Evolutionary conservation across 1,140 invertebrate species (phyloP).

Genomic region (Potamilus streckersoni): DNA sequence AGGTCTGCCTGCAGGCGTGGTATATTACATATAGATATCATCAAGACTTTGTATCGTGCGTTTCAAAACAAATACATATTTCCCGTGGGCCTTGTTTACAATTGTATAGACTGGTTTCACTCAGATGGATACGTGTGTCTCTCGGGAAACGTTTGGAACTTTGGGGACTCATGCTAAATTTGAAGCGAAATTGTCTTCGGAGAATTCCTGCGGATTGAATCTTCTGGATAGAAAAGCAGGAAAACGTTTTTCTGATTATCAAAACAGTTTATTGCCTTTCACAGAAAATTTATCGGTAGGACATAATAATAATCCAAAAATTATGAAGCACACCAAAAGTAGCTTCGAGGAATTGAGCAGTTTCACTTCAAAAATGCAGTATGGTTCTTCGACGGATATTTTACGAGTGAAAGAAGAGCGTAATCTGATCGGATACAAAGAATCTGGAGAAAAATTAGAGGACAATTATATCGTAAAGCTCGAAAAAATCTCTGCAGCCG

Average conservation of each 20-base stretch:
- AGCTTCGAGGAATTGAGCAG: constrained; percentile 4
- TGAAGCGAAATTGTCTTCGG: constrained; percentile 17
- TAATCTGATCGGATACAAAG: constrained; percentile 3
- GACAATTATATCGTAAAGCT: constrained; percentile 32
- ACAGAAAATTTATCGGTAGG: neutral
- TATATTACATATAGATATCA: constrained; percentile 1
- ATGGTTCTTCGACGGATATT: neutral
- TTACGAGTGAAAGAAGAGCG: neutral
- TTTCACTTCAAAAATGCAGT: neutral
- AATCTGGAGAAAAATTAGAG: constrained; percentile 8
- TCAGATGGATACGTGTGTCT: constrained; percentile 7
- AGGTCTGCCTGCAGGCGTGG: neutral
- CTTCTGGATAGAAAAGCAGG: neutral
- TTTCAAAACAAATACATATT: constrained; percentile 33
- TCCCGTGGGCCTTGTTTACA: constrained; percentile 1
- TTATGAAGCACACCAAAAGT: neutral
- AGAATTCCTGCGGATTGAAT: constrained; percentile 13
- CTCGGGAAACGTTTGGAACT: constrained; percentile 24
- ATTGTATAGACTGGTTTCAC: too few species aligned
- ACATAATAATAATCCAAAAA: constrained; percentile 8
- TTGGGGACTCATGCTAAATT: constrained; percentile 16
- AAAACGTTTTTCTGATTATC: constrained; percentile 1
- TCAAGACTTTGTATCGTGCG: neutral
- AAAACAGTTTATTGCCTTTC: constrained; percentile 1
- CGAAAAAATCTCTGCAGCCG: constrained; percentile 28